phyloP scores from a whole-genome alignment of 2,888 invertebrate genomes.

The Eurois occulta region DNA sequence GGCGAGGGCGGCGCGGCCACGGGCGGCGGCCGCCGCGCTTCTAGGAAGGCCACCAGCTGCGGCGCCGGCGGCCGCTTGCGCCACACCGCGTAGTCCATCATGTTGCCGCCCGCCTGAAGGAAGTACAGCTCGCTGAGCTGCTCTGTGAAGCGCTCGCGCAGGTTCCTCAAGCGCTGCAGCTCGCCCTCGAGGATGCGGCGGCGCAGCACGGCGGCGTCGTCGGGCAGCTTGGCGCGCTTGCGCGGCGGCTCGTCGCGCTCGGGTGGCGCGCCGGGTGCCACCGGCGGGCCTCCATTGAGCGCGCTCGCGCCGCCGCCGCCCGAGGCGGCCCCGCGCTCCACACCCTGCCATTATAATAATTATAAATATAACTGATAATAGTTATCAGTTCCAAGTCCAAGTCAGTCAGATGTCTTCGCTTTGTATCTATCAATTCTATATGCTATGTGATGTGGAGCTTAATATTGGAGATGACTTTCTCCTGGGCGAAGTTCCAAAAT shows the following conservation, averaged over 20 bases:
- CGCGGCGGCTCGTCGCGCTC: conserved; percentile 81
- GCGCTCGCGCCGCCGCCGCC: conserved; percentile 73
- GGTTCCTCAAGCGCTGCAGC: conserved; percentile 92
- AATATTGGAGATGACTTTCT: not conserved
- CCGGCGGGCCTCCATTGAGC: conserved; percentile 70
- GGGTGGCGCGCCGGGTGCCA: conserved; percentile 67
- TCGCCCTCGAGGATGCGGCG: conserved; percentile 92
- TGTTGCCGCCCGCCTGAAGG: conserved; percentile 96
- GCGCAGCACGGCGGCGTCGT: conserved; percentile 86
- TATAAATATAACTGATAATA: not conserved
- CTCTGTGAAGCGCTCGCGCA: conserved; percentile 93
- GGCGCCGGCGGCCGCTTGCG: conserved; percentile 94
- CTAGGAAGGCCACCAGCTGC: conserved; percentile 94
- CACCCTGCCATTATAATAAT: conserved; percentile 76
- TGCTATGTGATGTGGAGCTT: not conserved
- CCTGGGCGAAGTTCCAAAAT: not conserved
- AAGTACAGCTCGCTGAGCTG: conserved; percentile 96
- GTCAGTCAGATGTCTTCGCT: not conserved
- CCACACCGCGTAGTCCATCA: conserved; percentile 97
- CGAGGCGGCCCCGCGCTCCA: conserved; percentile 78
- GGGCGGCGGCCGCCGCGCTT: conserved; percentile 92
- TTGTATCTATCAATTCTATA: not conserved
- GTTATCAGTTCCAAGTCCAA: not conserved
- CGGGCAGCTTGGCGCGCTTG: conserved; percentile 77
- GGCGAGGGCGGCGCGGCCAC: conserved; percentile 86